These are phyloP conservation scores for Neodon shergylaensis DNA, from an alignment of 2,113 vertebrate species.

Conservation along the genomic window DNA sequence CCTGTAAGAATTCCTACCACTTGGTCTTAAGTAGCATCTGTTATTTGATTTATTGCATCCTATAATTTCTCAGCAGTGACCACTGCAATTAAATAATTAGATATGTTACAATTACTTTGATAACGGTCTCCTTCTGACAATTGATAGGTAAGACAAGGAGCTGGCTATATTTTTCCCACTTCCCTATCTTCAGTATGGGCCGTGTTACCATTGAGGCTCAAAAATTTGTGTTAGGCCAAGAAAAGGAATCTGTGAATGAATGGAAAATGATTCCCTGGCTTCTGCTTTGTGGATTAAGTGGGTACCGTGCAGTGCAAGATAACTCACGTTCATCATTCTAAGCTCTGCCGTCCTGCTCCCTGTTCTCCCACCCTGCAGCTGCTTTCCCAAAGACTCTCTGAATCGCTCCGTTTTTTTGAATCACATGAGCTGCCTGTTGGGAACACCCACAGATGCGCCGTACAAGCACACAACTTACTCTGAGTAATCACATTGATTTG, in stretches of 20 bases:
- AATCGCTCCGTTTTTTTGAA: conserved; percentile 34
- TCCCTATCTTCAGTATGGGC: neutral
- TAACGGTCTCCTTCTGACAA: neutral
- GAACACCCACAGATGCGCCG: conserved; percentile 67
- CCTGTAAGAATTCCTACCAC: neutral
- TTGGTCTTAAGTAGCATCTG: neutral
- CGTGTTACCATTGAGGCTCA: neutral
- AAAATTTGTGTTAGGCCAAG: neutral
- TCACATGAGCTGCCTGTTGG: neutral
- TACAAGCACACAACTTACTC: conserved; percentile 53
- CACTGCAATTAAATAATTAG: conserved; percentile 10
- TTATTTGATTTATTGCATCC: neutral
- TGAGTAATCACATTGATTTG: conserved; percentile 69
- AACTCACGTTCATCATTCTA: neutral
- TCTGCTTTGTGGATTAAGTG: conserved; percentile 15
- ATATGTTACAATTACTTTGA: neutral
- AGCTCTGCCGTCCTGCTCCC: neutral
- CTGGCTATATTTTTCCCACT: neutral
- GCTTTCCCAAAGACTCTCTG: conserved; percentile 65
- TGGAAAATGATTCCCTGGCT: conserved; percentile 7
- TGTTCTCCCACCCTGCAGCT: conserved; percentile 61
- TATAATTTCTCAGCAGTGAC: neutral
- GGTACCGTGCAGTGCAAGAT: neutral
- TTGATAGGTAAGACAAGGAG: neutral
- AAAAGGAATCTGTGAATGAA: conserved; percentile 19